These are phyloP conservation scores for Timema podura DNA, from an alignment of 2,888 invertebrate genomes.

Conservation along the genomic window DNA sequence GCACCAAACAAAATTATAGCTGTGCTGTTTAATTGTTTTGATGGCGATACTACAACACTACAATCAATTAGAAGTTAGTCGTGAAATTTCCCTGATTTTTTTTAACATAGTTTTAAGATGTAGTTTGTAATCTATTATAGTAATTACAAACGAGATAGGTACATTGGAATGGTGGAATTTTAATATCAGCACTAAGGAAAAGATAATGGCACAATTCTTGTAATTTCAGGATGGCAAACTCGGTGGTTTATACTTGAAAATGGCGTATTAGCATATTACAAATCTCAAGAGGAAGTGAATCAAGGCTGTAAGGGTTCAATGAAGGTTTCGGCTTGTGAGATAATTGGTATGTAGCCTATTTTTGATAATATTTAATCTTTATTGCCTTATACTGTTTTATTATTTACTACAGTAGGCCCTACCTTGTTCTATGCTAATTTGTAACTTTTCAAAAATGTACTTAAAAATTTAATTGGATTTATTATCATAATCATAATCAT, in stretches of 20 bases:
- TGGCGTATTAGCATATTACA: constrained; percentile 75
- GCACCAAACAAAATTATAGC: too few relatives aligned
- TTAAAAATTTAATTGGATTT: background rate
- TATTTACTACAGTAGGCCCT: too few relatives aligned
- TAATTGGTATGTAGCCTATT: constrained; percentile 57
- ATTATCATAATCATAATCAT: background rate
- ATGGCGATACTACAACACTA: too few relatives aligned
- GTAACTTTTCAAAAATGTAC: background rate
- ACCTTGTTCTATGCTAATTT: background rate
- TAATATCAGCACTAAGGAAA: background rate
- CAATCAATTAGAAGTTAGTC: too few relatives aligned
- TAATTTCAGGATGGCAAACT: constrained; percentile 72
- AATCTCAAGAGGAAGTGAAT: constrained; percentile 75
- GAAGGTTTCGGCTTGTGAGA: constrained; percentile 77
- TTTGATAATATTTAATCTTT: constrained; percentile 20
- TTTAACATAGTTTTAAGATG: too few relatives aligned
- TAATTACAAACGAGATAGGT: background rate
- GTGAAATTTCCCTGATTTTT: too few relatives aligned
- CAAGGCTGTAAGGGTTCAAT: constrained; percentile 81
- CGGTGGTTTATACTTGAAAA: constrained; percentile 80
- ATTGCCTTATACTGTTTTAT: constrained; percentile 15
- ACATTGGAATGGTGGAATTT: background rate
- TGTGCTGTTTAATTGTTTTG: too few relatives aligned
- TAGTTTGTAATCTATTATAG: background rate
- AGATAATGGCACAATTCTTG: background rate